Percentiles rank a stretch among this genome's conserved stretches.
phyloP scores from a whole-genome alignment of 2,888 invertebrate species.

The Sialis lutaria region DNA sequence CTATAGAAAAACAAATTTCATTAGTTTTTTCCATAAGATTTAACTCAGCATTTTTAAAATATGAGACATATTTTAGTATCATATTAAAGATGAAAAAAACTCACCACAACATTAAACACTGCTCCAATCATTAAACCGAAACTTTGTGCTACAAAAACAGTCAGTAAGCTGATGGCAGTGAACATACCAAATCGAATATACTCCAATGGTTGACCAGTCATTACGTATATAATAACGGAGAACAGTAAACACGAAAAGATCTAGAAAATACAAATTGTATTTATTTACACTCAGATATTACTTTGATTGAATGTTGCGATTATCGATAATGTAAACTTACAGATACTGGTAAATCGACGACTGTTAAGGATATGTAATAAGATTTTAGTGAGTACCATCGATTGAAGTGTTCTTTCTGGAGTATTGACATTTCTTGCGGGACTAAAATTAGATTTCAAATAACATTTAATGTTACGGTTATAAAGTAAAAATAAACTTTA shows the following conservation, averaged over 20 bases:
- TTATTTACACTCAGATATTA: neutral
- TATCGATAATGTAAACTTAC: conserved; percentile 27
- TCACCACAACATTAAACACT: conserved; percentile 67
- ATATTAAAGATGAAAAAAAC: conserved; percentile 19
- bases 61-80: neutral
- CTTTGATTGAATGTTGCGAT: neutral
- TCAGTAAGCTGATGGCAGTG: conserved; percentile 60
- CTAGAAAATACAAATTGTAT: conserved; percentile 24
- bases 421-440: conserved; percentile 63
- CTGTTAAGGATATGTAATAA: conserved; percentile 57
- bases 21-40: no score
- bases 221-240: conserved; percentile 60
- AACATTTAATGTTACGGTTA: no score
- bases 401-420: conserved; percentile 74
- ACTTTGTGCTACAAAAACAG: conserved; percentile 82
- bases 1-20: neutral
- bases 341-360: conserved; percentile 64
- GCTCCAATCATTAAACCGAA: conserved; percentile 86
- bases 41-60: no score
- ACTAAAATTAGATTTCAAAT: conserved; percentile 30
- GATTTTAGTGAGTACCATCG: conserved; percentile 77
- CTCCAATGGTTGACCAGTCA: conserved; percentile 82
- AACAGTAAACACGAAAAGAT: conserved; percentile 52
- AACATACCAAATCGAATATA: conserved; percentile 68
- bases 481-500: neutral